Conservation (phyloP, 2,888 invertebrate genomes). For the Altica lythri region DNA sequence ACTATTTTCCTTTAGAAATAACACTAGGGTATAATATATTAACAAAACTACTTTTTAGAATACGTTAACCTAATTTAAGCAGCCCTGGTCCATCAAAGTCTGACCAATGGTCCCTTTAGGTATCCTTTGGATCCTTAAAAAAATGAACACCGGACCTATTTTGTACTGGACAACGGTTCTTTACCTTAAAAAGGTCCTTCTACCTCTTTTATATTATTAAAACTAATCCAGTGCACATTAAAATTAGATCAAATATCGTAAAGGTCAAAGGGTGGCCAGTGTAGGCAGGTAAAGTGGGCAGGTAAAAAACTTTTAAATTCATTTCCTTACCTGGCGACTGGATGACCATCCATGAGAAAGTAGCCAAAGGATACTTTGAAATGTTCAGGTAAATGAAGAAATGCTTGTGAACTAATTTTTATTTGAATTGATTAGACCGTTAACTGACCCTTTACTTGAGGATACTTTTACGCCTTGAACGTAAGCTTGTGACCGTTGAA, state of each 20-base stretch:
- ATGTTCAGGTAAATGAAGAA: slow-evolving; percentile 40
- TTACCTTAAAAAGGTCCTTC: slow-evolving; percentile 19
- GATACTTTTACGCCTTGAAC: no score
- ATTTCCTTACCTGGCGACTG: slow-evolving; percentile 27
- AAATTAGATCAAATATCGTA: slow-evolving; percentile 49
- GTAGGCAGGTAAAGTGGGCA: slow-evolving; percentile 45
- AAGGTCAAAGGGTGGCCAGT: slow-evolving; percentile 49
- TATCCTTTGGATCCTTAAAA: slow-evolving; percentile 37
- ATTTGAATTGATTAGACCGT: slow-evolving; percentile 33
- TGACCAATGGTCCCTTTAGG: slow-evolving; percentile 43
- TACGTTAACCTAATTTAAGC: slow-evolving; percentile 35
- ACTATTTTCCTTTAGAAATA: not conserved
- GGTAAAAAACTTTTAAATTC: slow-evolving; percentile 27
- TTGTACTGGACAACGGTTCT: slow-evolving; percentile 43
- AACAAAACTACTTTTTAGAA: slow-evolving; percentile 29
- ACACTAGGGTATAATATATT: no score
- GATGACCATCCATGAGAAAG: slow-evolving; percentile 37
- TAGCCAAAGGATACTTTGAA: slow-evolving; percentile 34
- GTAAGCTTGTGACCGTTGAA: no score
- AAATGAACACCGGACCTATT: no score
- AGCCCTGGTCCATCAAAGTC: slow-evolving; percentile 43
- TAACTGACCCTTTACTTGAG: slow-evolving; percentile 24
- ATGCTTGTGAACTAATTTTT: slow-evolving; percentile 47
- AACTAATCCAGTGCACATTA: slow-evolving; percentile 46
- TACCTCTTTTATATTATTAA: slow-evolving; percentile 32